Evolutionary conservation across 37 sponge, comb jelly and placozoan genomes (phyloP).

Genomic region (Chondrilla cf. caribensis): DNA sequence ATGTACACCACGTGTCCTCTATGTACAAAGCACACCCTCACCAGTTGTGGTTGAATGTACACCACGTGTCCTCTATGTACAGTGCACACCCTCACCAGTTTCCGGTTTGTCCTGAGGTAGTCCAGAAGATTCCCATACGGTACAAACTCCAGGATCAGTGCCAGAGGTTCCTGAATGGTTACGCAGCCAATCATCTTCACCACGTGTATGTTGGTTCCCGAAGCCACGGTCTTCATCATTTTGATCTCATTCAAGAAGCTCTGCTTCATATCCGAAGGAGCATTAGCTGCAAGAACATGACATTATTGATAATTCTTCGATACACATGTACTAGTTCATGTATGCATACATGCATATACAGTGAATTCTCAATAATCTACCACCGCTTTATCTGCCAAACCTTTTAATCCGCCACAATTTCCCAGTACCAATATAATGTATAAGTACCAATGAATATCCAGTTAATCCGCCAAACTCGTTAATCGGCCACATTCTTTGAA

Average conservation of each 20-base stretch:
- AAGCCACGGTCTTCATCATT: constrained; percentile 41
- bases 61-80: no score
- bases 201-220: constrained; percentile 36
- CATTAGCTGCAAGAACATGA: constrained; percentile 17
- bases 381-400: no score
- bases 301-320: neutral
- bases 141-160: constrained; percentile 43
- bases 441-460: no score
- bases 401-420: no score
- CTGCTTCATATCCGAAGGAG: constrained; percentile 9
- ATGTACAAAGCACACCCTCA: no score
- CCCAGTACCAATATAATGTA: no score
- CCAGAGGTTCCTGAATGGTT: constrained; percentile 46
- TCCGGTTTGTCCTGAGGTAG: constrained; percentile 38
- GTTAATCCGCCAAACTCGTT: no score
- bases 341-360: neutral
- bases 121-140: constrained; percentile 55
- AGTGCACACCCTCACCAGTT: constrained; percentile 28
- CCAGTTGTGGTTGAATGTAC: no score
- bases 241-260: constrained; percentile 41
- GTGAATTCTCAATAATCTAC: no score
- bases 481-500: no score
- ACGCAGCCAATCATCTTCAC: constrained; percentile 74
- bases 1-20: no score
- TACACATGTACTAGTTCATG: neutral